Evolutionary conservation across 2,797 vertebrate species (phyloP).

Genomic region (Ciconia nigra): DNA sequence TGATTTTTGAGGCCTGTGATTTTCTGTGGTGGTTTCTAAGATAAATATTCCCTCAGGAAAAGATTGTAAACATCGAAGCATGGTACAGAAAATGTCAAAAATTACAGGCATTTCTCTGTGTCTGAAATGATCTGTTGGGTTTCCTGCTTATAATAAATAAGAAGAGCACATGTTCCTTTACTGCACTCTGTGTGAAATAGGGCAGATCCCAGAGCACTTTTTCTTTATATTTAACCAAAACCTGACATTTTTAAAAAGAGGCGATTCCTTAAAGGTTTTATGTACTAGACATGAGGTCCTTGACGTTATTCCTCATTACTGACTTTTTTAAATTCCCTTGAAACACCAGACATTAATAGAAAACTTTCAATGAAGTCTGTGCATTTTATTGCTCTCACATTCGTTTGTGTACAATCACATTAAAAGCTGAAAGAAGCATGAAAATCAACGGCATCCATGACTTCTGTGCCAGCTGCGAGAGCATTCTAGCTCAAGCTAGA

Average conservation of each 20-base stretch:
- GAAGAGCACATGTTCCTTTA: neutral
- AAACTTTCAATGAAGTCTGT: neutral
- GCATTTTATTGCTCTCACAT: neutral
- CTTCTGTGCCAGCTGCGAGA: neutral
- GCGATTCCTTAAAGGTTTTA: neutral
- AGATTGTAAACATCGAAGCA: neutral
- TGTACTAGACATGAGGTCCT: neutral
- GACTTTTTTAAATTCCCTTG: neutral
- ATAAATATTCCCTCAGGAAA: neutral
- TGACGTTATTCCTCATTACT: neutral
- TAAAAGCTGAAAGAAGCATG: neutral
- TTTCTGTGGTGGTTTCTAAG: slow-evolving; percentile 11
- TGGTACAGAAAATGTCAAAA: slow-evolving; percentile 17
- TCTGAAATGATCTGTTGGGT: neutral
- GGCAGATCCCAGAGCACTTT: neutral
- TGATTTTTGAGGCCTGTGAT: neutral
- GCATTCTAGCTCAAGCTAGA: neutral
- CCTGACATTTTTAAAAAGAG: neutral
- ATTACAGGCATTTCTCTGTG: neutral
- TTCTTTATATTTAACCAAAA: slow-evolving; percentile 7
- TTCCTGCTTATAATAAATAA: slow-evolving; percentile 2
- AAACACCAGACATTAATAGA: neutral
- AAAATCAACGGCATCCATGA: neutral
- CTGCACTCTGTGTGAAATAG: neutral
- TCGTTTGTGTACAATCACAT: neutral